phyloP scores from a whole-genome alignment of 2,113 vertebrate species.

The Crotalus helleri region DNA sequence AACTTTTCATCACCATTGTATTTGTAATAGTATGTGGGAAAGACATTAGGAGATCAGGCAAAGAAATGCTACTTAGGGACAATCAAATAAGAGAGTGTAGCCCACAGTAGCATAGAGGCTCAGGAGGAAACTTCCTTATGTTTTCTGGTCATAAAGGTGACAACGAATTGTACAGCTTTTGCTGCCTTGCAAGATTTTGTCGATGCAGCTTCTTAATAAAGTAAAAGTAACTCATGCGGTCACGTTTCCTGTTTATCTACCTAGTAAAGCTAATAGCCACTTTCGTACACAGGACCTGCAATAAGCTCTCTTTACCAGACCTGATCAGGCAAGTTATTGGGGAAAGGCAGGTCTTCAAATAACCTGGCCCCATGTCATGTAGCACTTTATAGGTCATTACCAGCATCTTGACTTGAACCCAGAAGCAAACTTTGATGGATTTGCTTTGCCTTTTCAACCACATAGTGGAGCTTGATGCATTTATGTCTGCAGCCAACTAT shows the following conservation, averaged over 20 bases:
- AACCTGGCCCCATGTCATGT: not conserved
- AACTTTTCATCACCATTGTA: not conserved
- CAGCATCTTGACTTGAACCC: not conserved
- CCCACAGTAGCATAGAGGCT: not conserved
- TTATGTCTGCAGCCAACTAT: not conserved
- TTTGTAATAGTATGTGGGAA: not conserved
- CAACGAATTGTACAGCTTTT: not conserved
- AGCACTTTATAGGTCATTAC: not conserved
- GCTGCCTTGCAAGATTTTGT: not conserved
- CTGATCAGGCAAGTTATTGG: not conserved
- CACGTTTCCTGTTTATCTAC: not conserved
- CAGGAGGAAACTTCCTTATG: not conserved
- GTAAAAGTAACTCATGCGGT: not conserved
- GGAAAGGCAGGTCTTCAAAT: not conserved
- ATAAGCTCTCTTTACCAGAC: not conserved
- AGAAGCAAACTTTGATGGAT: not conserved
- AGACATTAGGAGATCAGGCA: not conserved
- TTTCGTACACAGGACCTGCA: not conserved
- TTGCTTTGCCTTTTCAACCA: not conserved
- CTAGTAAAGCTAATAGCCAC: not conserved
- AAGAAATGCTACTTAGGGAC: not conserved
- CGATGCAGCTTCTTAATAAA: not conserved
- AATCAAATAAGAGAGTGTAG: not conserved
- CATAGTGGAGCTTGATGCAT: not conserved
- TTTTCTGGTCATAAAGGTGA: not conserved